A percentile compares a stretch with the other conserved stretches of the same genome.
Conservation (phyloP, 2,797 vertebrate species). For the Galago senegalensis region DNA sequence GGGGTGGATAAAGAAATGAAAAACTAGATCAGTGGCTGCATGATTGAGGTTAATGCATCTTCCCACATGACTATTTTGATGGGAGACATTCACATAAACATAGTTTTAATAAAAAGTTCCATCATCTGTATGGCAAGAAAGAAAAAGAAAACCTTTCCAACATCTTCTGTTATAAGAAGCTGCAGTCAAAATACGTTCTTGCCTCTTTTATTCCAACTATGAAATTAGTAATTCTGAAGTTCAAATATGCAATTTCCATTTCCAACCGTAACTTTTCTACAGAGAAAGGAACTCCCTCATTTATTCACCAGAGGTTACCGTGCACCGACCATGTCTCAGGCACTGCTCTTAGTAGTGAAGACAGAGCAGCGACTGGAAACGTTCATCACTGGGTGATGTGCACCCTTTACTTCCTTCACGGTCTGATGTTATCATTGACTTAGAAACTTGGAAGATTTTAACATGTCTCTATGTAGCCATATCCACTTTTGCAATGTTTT, state of each 20-base stretch:
- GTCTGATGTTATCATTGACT: not conserved
- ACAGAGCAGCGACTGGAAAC: not conserved
- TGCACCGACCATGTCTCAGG: not conserved
- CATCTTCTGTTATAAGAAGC: not conserved
- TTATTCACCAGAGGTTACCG: not conserved
- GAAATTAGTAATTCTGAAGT: not conserved
- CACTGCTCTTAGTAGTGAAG: not conserved
- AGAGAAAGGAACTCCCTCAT: not conserved
- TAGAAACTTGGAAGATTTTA: not conserved
- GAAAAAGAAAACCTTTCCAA: not conserved
- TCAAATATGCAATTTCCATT: not conserved
- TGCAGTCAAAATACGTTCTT: not conserved
- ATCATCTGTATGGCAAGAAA: not conserved
- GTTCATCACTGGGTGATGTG: not conserved
- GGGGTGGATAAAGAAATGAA: not conserved
- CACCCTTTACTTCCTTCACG: not conserved
- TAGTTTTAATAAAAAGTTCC: not conserved
- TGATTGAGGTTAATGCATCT: not conserved
- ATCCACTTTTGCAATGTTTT: not conserved
- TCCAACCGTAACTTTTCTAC: not conserved
- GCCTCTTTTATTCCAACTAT: not conserved
- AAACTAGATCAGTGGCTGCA: not conserved
- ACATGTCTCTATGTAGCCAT: not conserved
- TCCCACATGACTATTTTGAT: not conserved
- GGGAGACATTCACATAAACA: not conserved